Base-by-base conservation (phyloP, 2,113 vertebrate genomes). In the Syngnathoides biaculeatus region DNA sequence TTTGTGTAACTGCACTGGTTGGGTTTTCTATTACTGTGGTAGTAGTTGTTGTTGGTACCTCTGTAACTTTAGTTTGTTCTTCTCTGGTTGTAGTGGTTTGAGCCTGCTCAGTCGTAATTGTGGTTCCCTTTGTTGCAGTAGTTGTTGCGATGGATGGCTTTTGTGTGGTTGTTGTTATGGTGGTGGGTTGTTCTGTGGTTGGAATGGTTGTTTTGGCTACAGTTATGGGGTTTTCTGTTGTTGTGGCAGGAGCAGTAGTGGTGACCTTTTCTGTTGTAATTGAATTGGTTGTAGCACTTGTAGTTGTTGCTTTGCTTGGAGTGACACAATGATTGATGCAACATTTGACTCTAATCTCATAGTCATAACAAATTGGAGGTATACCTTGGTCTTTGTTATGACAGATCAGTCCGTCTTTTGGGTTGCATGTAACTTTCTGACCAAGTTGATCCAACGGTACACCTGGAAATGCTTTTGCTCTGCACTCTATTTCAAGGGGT, bases 331-430 rank as follows among this genome's bases (percentile, higher is more conserved):
- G 45, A 10, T 74, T 2, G 9, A 2, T 3, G 20, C 84, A 86
- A 69, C 81, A 86, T 56, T 24, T 77, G 12, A 82, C 61, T 43
- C 63, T 40, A 69, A 86, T 84, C 69, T 86, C 75, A 74, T 84
- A 86, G 45, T 86, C 60, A 0, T 5, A 17, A 71, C 84, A 86
- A 2, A 2, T 0, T 2, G n/a, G 19, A 39, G 50, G 45, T 1
- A 0, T 0, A 9, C 1, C 3, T 67, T 87, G 82, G 13, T 87
- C 88, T 0, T 69, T 35, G 40, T 90, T 89, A 24, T 43, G 8
- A 73, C 91, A 92, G 5, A 83, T 87, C 0, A 86, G 62, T 71
- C 83, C 85, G 55, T 24, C 24, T 19, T 0, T 26, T 38, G 50
- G 11, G 12, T 66, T 30, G 13, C 85, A 87, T 39, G 6, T 72